phyloP scores from a whole-genome alignment of 2,888 invertebrate genomes.

The Druceiella hillmani region DNA sequence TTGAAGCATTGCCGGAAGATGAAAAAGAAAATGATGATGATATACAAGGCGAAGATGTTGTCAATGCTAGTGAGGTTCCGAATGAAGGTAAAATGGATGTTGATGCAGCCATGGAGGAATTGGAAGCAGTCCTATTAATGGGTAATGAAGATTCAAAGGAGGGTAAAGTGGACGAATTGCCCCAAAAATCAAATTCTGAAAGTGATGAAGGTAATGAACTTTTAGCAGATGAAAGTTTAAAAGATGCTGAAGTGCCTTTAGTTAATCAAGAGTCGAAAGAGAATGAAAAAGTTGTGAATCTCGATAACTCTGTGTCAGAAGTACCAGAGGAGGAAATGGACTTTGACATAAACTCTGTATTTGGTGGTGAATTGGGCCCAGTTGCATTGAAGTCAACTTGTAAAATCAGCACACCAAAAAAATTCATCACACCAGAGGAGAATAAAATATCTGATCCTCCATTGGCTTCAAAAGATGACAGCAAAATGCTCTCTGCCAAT shows the following conservation, averaged over 20 bases:
- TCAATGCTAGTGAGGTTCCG: not conserved
- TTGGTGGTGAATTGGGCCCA: constrained; percentile 12
- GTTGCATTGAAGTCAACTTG: constrained; percentile 2
- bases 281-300: constrained; percentile 3
- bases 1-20: not conserved
- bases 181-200: not conserved
- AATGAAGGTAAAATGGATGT: not conserved
- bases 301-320: not conserved
- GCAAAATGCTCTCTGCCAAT: too few relatives aligned
- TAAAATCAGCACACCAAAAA: not conserved
- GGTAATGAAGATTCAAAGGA: not conserved
- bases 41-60: not conserved
- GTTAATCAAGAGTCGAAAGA: constrained; percentile 2
- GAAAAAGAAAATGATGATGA: not conserved
- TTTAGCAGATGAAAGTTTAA: not conserved
- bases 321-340: constrained; percentile 11
- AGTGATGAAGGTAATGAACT: too few relatives aligned
- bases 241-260: not conserved
- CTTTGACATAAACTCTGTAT: constrained; percentile 13
- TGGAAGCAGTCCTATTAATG: constrained; percentile 2
- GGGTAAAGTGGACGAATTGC: not conserved
- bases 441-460: too few relatives aligned
- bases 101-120: not conserved
- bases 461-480: too few relatives aligned
- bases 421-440: too few relatives aligned